Evolutionary conservation across 2,888 invertebrate species (phyloP).

Genomic region (Leucophora obtusa): DNA sequence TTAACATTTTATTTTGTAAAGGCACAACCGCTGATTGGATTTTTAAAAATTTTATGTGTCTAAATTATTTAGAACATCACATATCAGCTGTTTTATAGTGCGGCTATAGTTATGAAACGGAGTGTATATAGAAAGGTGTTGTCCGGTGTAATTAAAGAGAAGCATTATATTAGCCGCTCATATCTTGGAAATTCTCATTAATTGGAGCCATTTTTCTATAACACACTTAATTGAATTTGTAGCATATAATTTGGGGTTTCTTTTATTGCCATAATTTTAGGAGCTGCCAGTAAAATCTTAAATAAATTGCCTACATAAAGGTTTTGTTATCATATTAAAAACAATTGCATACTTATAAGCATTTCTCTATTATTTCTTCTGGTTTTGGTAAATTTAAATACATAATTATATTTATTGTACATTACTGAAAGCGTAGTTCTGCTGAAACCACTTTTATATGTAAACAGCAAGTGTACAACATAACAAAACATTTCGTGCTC

Average conservation of each 20-base stretch:
- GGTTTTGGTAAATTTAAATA: not conserved
- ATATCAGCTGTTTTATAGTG: too few species aligned
- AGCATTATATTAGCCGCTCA: too few species aligned
- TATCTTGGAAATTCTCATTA: too few species aligned
- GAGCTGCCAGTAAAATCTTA: not conserved
- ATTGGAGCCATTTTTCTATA: too few species aligned
- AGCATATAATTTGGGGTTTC: not conserved
- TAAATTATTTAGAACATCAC: too few species aligned
- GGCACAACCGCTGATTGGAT: too few species aligned
- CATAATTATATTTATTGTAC: not conserved
- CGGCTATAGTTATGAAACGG: too few species aligned
- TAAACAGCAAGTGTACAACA: not conserved
- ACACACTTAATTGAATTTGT: not conserved
- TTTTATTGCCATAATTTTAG: not conserved
- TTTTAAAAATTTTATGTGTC: too few species aligned
- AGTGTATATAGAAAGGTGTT: too few species aligned
- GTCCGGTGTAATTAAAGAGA: too few species aligned
- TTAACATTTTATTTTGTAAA: too few species aligned
- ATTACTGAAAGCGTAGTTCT: conserved; percentile 1
- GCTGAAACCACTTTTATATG: not conserved
- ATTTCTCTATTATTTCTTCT: not conserved
- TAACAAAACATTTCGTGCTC: conserved; percentile 45
- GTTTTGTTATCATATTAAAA: not conserved
- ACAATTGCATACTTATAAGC: not conserved
- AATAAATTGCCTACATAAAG: not conserved